Conservation (phyloP, 2,113 vertebrate species). For the Bos taurus region ARS-UCD2.0 NC_037334.1:39242501-39243000, state of each 20-base stretch:
- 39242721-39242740: background rate
- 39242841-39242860: background rate
- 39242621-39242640: constrained; percentile 87
- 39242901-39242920: background rate
- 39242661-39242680: constrained; percentile 92
- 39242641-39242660: constrained; percentile 94
- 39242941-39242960: background rate
- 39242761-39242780: background rate
- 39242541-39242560: constrained; percentile 83
- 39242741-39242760: background rate
- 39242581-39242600: background rate
- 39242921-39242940: background rate
- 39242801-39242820: background rate
- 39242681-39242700: constrained; percentile 90
- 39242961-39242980: background rate
- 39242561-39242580: rapidly evolving
- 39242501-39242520: constrained; percentile 93
- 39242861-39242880: background rate
- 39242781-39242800: background rate
- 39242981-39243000: background rate
- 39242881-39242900: background rate
- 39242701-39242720: background rate
- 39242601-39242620: background rate
- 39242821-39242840: background rate
- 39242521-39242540: constrained; percentile 92